These are phyloP conservation scores for Siniperca knerii DNA, from an alignment of 2,113 vertebrate species.

Conservation along the genomic window DNA sequence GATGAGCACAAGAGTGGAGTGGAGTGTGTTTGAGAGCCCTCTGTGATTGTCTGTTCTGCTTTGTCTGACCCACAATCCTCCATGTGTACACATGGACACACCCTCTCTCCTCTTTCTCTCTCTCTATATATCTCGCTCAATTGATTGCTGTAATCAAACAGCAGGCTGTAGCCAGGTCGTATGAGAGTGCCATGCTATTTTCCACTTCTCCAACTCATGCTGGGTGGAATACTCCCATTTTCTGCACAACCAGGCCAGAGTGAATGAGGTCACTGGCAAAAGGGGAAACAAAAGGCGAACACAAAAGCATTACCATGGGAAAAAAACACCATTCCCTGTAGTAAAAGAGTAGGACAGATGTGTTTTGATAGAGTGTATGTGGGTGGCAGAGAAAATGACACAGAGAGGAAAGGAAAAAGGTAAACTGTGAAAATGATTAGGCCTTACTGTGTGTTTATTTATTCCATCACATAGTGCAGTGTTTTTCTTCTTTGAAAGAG, in stretches of 20 bases:
- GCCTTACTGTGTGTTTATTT: neutral
- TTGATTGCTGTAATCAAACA: constrained; percentile 75
- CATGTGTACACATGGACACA: constrained; percentile 24
- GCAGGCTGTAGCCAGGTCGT: constrained; percentile 28
- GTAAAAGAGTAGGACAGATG: neutral
- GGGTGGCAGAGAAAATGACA: constrained; percentile 8
- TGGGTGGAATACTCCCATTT: constrained; percentile 50
- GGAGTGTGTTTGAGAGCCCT: constrained; percentile 58
- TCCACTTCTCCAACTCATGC: constrained; percentile 57
- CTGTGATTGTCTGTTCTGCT: constrained; percentile 62
- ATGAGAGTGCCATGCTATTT: constrained; percentile 50
- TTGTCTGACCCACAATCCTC: constrained; percentile 54
- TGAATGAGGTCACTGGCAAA: constrained; percentile 50
- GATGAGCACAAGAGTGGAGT: constrained; percentile 54
- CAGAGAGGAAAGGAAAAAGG: neutral
- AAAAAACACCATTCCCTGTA: neutral
- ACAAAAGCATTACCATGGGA: neutral
- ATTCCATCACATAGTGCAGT: neutral
- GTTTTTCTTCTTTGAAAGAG: neutral
- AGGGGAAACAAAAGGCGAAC: constrained; percentile 37
- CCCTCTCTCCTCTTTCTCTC: constrained; percentile 12
- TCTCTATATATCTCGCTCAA: constrained; percentile 24
- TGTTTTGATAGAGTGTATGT: neutral
- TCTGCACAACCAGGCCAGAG: constrained; percentile 42
- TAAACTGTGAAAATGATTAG: constrained; percentile 19